Evolutionary conservation across 53 echinoderm and acorn worm genomes (phyloP).

Genomic region (Apostichopus leukothele): DNA sequence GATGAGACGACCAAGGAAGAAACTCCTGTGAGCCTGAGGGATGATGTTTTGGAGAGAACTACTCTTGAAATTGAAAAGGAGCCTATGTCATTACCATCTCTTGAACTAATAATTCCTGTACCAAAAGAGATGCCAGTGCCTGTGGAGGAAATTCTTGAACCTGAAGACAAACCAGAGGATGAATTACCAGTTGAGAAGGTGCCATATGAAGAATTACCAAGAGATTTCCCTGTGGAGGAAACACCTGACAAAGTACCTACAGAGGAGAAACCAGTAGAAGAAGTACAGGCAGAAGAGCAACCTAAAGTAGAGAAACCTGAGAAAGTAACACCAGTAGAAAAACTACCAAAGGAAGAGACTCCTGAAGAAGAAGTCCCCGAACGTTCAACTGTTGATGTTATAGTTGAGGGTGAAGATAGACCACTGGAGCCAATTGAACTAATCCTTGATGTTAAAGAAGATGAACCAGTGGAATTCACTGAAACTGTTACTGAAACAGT

Average conservation of each 20-base stretch:
- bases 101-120: not conserved
- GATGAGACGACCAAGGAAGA: conserved; percentile 29
- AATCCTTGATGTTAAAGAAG: conserved; percentile 37
- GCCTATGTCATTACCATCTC: conserved; percentile 20
- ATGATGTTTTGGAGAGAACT: conserved; percentile 39
- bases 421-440: conserved; percentile 27
- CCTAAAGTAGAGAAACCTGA: not conserved
- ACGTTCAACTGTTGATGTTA: conserved; percentile 14
- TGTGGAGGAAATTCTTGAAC: conserved; percentile 8
- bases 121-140: conserved; percentile 4
- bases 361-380: conserved; percentile 36
- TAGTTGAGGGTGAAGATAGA: conserved; percentile 9
- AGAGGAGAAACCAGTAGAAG: conserved; percentile 26
- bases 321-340: not conserved
- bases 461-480: conserved; percentile 31
- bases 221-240: not conserved
- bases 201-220: not conserved
- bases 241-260: not conserved
- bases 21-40: conserved; percentile 18
- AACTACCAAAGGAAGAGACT: conserved; percentile 23
- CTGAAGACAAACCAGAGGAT: not conserved
- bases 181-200: not conserved
- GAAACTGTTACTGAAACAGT: conserved; percentile 12
- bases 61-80: conserved; percentile 51
- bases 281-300: not conserved